Evolutionary conservation across 2,888 invertebrate species (phyloP), one percentile per base, ranked within the genome.

Genomic region (Drosophila gaucha): DNA sequence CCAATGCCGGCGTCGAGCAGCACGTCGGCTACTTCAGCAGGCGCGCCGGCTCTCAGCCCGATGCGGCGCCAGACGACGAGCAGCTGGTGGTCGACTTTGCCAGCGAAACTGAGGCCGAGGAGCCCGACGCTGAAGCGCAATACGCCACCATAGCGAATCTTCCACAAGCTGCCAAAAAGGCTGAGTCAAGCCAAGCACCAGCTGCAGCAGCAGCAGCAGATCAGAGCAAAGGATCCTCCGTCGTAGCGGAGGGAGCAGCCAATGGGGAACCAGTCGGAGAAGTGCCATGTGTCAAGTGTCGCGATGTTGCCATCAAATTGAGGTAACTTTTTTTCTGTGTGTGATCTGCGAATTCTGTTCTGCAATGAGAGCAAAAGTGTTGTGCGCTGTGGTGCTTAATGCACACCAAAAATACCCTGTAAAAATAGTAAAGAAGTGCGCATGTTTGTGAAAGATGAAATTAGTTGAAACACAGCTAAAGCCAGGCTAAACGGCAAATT

Each of bases 281-380:
- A 74, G 91, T 90, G 89, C 91, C 91, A 83, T 91, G 91, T 64
- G 77, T 83, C 75, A 91, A 91, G 77, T 91, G 91, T 64, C 89
- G 86, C 58, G 85, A 91, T 59, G 64, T 83, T 67, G 90, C 91
- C 69, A 82, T 89, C 52, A 89, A 89, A 72, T 75, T 90, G 64
- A 90, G 90, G 90, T 90, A 90, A 76, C 12, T 28, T 44, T 6
- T 18, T 18, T 50, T 16, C 16, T 8, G 12, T 26, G 24, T 26
- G 24, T 20, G 18, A 38, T 14, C 18, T 20, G 18, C 8, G 16
- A 20, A 10, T n/a, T n/a, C n/a, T n/a, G n/a, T n/a, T n/a, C n/a
- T n/a, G n/a, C n/a, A 51, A 33, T 33, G 18, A 30, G 28, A 28
- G 31, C 24, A 24, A 47, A 35, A 47, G 47, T 33, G 18, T 1